Conservation (phyloP, 2,888 invertebrate species). For the Nephrotoma guestfalica region DNA sequence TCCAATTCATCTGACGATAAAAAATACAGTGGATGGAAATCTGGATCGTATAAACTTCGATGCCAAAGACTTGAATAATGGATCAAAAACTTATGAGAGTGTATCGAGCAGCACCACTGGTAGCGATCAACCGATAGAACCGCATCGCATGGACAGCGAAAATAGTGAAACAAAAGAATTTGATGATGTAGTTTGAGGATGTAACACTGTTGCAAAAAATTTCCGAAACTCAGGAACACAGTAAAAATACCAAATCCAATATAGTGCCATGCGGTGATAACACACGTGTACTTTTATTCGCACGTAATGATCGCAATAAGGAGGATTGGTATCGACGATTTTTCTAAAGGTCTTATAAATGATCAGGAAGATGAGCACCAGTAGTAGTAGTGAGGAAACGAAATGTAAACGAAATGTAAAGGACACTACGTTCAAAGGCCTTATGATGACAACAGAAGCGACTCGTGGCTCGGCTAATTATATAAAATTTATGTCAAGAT, state of each 20-base stretch:
- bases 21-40: constrained; percentile 13
- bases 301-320: constrained; percentile 29
- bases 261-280: constrained; percentile 30
- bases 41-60: not conserved
- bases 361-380: constrained; percentile 19
- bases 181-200: constrained; percentile 24
- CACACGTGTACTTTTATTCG: constrained; percentile 26
- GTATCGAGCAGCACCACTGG: constrained; percentile 15
- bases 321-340: constrained; percentile 33
- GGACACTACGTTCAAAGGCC: constrained; percentile 21
- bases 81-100: not conserved
- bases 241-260: constrained; percentile 14
- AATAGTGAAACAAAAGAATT: constrained; percentile 8
- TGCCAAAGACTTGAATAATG: not conserved
- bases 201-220: constrained; percentile 24
- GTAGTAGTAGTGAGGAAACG: not conserved
- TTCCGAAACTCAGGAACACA: constrained; percentile 16
- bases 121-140: constrained; percentile 26
- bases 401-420: not conserved
- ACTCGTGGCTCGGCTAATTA: constrained; percentile 26
- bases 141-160: constrained; percentile 9
- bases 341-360: constrained; percentile 21
- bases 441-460: constrained; percentile 26
- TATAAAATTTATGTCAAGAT: constrained; percentile 28
- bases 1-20: constrained; percentile 30